Percentiles rank a stretch among this genome's conserved stretches.
These are phyloP conservation scores for Psophia crepitans DNA, from an alignment of 2,113 vertebrate genomes.

Conservation along the genomic window DNA sequence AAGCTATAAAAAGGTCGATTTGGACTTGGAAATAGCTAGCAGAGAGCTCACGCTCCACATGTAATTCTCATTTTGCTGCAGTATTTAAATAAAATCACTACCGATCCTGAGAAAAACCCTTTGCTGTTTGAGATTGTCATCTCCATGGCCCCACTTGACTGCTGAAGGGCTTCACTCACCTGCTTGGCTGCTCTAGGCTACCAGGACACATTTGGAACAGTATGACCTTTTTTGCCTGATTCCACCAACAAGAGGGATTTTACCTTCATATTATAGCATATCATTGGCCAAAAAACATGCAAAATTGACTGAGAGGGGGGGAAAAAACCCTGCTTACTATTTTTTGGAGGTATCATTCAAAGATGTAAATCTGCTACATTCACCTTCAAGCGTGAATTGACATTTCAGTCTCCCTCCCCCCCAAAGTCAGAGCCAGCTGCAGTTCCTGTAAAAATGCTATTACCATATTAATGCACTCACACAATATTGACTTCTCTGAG, in stretches of 20 bases:
- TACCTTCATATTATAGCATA: background rate
- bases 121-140: background rate
- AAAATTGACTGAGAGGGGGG: background rate
- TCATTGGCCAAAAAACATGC: background rate
- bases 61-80: conserved; percentile 32
- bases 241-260: background rate
- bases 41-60: background rate
- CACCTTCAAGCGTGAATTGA: background rate
- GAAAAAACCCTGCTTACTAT: background rate
- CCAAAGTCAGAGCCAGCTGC: background rate
- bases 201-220: background rate
- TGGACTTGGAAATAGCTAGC: conserved; percentile 32
- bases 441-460: background rate
- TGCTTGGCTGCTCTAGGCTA: background rate
- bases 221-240: background rate
- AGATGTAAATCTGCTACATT: background rate
- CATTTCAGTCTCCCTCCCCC: background rate
- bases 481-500: background rate
- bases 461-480: conserved; percentile 2
- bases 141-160: background rate
- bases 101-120: background rate
- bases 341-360: background rate
- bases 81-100: background rate
- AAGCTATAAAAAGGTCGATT: conserved; percentile 40
- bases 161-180: background rate